Conservation (phyloP, 2,113 vertebrate species). For the Tamias sibiricus region DNA sequence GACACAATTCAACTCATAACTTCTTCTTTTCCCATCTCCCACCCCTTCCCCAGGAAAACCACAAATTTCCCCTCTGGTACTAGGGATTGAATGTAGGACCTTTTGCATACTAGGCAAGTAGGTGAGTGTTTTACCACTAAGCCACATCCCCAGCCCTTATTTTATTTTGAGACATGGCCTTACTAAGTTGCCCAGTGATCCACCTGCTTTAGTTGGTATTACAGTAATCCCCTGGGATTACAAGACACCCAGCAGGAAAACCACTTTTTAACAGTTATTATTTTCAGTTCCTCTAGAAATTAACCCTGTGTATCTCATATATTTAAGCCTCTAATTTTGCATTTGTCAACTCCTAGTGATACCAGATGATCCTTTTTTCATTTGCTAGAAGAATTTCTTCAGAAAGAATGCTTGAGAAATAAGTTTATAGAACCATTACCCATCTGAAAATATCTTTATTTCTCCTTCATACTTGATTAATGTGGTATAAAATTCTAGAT, state of each 20-base stretch:
- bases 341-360: neutral
- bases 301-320: neutral
- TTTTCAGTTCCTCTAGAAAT: slow-evolving; percentile 18
- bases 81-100: neutral
- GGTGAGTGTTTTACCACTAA: neutral
- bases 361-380: neutral
- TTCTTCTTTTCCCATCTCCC: neutral
- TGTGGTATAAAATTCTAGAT: neutral
- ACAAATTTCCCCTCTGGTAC: neutral
- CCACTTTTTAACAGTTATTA: neutral
- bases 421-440: neutral
- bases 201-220: neutral
- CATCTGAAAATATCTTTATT: slow-evolving; percentile 39
- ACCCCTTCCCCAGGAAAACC: neutral
- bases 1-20: neutral
- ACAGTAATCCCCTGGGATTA: neutral
- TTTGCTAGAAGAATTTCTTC: slow-evolving; percentile 54
- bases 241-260: neutral
- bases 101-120: neutral
- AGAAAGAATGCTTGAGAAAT: slow-evolving; percentile 37
- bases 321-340: neutral
- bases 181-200: neutral
- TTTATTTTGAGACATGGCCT: neutral
- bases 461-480: neutral
- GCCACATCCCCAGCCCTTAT: neutral